Evolutionary conservation across 2,113 vertebrate genomes (phyloP).

Genomic region (Hippoglossus stenolepis): DNA sequence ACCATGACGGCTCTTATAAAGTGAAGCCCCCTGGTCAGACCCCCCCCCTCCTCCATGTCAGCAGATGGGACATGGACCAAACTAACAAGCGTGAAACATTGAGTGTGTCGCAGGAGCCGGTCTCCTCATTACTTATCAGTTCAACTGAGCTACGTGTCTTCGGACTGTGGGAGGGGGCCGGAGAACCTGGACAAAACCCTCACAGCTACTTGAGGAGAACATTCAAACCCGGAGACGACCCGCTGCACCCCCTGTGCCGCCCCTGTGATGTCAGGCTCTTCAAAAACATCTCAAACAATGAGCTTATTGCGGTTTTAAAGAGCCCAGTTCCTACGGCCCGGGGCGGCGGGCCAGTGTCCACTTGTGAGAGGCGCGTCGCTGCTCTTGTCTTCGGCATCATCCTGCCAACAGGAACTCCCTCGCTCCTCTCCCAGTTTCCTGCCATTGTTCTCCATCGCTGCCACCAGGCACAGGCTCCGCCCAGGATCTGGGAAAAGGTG

Average conservation of each 20-base stretch:
- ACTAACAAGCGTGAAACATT: too few relatives aligned
- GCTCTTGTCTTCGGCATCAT: conserved; percentile 56
- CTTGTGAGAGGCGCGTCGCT: conserved; percentile 31
- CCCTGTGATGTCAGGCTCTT: conserved; percentile 23
- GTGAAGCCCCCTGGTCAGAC: too few relatives aligned
- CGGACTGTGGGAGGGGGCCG: neutral
- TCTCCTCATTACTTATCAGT: too few relatives aligned
- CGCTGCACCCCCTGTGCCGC: conserved; percentile 9
- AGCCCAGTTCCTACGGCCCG: conserved; percentile 47
- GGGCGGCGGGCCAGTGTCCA: conserved; percentile 45
- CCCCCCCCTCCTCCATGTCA: too few relatives aligned
- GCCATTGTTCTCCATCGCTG: conserved; percentile 76
- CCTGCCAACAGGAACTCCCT: conserved; percentile 79
- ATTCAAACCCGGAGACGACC: neutral
- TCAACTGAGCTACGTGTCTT: too few relatives aligned
- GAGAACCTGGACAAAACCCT: neutral
- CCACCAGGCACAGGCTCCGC: conserved; percentile 63
- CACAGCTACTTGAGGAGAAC: too few relatives aligned
- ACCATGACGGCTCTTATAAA: too few relatives aligned
- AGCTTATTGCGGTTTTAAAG: conserved; percentile 42
- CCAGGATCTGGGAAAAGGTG: conserved; percentile 82
- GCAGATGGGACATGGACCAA: too few relatives aligned
- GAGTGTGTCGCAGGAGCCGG: too few relatives aligned
- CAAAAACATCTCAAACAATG: conserved; percentile 56
- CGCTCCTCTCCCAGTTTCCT: conserved; percentile 81